Evolutionary conservation across 2,797 vertebrate genomes (phyloP).

Genomic region (Pampus argenteus): DNA sequence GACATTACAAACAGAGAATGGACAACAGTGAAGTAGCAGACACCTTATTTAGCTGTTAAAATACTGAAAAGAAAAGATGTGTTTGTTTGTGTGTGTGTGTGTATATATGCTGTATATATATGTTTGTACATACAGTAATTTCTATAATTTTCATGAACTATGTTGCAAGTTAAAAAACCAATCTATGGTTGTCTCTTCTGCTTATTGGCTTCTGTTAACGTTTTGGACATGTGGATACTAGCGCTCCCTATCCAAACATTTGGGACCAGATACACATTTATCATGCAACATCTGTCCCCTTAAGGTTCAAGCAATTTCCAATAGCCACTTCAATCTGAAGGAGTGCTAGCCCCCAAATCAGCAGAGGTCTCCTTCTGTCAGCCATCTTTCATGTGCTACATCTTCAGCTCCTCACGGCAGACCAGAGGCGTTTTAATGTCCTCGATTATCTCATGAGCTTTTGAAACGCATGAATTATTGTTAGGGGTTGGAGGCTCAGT

Average conservation of each 20-base stretch:
- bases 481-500: slow-evolving; percentile 79
- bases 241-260: slow-evolving; percentile 21
- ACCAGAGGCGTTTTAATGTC: slow-evolving; percentile 76
- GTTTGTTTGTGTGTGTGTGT: too few species aligned
- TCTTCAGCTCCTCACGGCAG: slow-evolving; percentile 61
- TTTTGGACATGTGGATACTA: slow-evolving; percentile 6
- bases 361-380: slow-evolving; percentile 65
- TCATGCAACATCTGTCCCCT: slow-evolving; percentile 61
- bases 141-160: too few species aligned
- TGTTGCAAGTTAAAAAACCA: too few species aligned
- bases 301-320: slow-evolving; percentile 62
- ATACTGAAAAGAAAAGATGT: too few species aligned
- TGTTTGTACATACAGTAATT: too few species aligned
- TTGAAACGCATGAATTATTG: slow-evolving; percentile 82
- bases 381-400: slow-evolving; percentile 68
- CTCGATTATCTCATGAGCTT: slow-evolving; percentile 77
- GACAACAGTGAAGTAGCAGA: too few species aligned
- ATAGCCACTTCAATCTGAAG: slow-evolving; percentile 62
- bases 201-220: neutral
- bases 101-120: too few species aligned
- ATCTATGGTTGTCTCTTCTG: neutral
- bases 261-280: slow-evolving; percentile 42
- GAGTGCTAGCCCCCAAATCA: slow-evolving; percentile 53
- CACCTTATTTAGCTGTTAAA: too few species aligned
- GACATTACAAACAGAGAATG: too few species aligned